These are phyloP conservation scores for Rhinolophus ferrumequinum DNA, from an alignment of 2,113 vertebrate species.

Conservation along the genomic window DNA sequence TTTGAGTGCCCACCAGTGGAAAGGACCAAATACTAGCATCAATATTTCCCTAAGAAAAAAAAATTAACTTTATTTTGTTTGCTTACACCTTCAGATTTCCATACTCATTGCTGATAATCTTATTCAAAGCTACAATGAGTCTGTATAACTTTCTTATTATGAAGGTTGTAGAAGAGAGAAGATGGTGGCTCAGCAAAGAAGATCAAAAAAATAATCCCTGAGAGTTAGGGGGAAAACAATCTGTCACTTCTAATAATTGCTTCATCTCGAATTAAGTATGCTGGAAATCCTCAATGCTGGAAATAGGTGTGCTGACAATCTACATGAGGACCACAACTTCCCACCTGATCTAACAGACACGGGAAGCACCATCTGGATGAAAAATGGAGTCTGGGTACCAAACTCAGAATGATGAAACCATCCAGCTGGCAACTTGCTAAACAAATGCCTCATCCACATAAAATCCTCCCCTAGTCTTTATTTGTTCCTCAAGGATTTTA, in stretches of 20 bases:
- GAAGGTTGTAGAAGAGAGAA: background rate
- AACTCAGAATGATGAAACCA: slow-evolving; percentile 21
- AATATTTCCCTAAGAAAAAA: background rate
- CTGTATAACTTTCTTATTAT: background rate
- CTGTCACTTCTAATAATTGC: background rate
- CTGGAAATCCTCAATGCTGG: background rate
- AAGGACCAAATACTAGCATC: background rate
- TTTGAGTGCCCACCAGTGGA: background rate
- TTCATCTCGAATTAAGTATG: background rate
- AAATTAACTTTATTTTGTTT: background rate
- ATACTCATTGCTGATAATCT: background rate
- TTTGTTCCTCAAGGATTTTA: background rate
- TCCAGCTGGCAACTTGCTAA: slow-evolving; percentile 48
- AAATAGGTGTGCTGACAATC: background rate
- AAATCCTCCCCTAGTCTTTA: background rate
- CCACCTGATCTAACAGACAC: background rate
- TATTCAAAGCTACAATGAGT: background rate
- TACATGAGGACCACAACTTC: background rate
- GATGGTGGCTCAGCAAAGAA: background rate
- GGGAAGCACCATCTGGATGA: slow-evolving; percentile 14
- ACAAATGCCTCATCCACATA: slow-evolving; percentile 22
- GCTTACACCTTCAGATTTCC: background rate
- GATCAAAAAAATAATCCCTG: background rate
- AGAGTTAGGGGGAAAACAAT: background rate
- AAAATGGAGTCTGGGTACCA: background rate